Evolutionary conservation across 2,113 vertebrate genomes (phyloP), one percentile per base, ranked within the genome.

Genomic region (Syngnathus floridae): DNA sequence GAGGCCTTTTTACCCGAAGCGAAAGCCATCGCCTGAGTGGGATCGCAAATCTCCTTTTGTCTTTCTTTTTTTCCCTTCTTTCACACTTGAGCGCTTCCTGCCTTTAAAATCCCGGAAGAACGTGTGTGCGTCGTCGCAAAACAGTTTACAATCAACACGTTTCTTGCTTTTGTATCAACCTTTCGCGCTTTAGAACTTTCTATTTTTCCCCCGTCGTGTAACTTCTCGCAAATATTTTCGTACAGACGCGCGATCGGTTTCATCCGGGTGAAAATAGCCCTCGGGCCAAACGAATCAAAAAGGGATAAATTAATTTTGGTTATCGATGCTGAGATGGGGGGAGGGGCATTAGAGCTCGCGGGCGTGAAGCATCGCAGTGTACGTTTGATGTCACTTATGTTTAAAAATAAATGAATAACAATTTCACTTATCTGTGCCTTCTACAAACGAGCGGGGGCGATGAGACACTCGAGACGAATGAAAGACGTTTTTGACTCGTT

Each of bases 1-100:
- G 97, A 99, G 86, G 93, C 95, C 0, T 98, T 99, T 89, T 85
- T 99, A 59, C 97, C 97, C 0, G 96, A 99, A 85, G 97, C 97
- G 7, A 99, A 98, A 91, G 96, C 95, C 63, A 99, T 99, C 83
- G 96, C 95, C 64, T 99, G 93, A 94, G 70, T 12, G 69, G 74
- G 88, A 86, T 86, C 91, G 87, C 88, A 91, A 14, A 38, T 37
- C 56, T 11, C 8, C 4, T 19, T 46, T n/a, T 91, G 91, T 91
- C 87, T 89, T 56, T 89, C 88, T 19, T 37, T 16, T 37, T 36
- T 58, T 37, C 7, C 17, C 7, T 36, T 55, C 13, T 2, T 49
- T 57, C 55, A 93, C 89, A 91, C 88, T 90, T 85, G 90, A 94
- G 26, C 26, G 26, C 92, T 89, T 91, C 91, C 91, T 90, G 90